Percentiles rank a stretch among this genome's conserved stretches.
Conservation (phyloP, 2,888 invertebrate genomes). For the Oeneis ivallda region DNA sequence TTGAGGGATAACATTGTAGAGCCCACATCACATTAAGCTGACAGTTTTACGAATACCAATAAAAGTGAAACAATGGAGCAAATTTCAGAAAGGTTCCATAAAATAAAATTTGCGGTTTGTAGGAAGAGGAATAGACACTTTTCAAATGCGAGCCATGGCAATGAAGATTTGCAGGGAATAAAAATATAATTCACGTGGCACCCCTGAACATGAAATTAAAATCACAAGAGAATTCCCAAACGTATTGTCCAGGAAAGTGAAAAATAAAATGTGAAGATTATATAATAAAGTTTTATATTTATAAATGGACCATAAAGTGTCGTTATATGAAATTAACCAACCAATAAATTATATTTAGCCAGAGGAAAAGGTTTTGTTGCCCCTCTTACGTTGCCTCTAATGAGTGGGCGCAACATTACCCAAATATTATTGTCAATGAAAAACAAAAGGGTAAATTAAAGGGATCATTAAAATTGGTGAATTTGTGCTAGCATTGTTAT, state of each 20-base stretch:
- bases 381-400: constrained; percentile 57
- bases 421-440: constrained; percentile 74
- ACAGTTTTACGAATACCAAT: constrained; percentile 51
- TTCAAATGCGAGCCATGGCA: constrained; percentile 49
- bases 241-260: no score
- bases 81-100: constrained; percentile 55
- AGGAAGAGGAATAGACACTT: constrained; percentile 52
- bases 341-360: constrained; percentile 50
- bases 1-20: constrained; percentile 49
- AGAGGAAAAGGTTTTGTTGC: constrained; percentile 54
- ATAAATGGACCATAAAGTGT: constrained; percentile 40
- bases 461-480: constrained; percentile 51
- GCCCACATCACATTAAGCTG: constrained; percentile 55
- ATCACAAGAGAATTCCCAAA: no score
- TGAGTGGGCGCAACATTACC: constrained; percentile 73
- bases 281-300: background rate
- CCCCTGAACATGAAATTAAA: no score
- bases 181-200: background rate
- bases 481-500: background rate
- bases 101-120: constrained; percentile 62
- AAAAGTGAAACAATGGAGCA: constrained; percentile 61
- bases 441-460: constrained; percentile 71
- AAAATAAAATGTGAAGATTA: no score
- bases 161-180: no score
- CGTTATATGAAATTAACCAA: constrained; percentile 52